phyloP scores from a whole-genome alignment of 2,113 vertebrate species.

The Oxyura jamaicensis region DNA sequence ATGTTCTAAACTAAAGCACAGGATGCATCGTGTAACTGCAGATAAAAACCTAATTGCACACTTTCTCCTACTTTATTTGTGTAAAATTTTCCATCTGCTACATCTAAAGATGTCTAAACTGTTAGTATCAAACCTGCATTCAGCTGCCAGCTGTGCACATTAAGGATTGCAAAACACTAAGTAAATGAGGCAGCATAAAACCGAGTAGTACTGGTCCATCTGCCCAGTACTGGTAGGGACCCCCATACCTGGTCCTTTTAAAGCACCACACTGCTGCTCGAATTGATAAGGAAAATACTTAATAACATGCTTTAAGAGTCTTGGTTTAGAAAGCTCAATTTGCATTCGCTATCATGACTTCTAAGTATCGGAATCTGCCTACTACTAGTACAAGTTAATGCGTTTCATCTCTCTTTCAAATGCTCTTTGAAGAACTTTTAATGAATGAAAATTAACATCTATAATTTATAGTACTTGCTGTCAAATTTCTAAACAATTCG shows the following conservation, averaged over 20 bases:
- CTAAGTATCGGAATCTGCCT: constrained; percentile 70
- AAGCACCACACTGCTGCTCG: constrained; percentile 73
- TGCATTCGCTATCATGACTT: constrained; percentile 79
- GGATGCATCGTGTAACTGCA: constrained; percentile 82
- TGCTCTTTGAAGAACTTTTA: constrained; percentile 76
- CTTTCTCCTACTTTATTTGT: constrained; percentile 91
- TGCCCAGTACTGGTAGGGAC: constrained; percentile 83
- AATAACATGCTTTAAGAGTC: constrained; percentile 73
- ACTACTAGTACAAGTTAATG: constrained; percentile 72
- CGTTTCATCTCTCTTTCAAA: constrained; percentile 74
- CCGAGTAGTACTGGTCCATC: constrained; percentile 85
- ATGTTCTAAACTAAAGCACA: constrained; percentile 80
- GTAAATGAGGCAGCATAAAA: constrained; percentile 88
- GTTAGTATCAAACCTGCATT: constrained; percentile 90
- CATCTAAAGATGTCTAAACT: constrained; percentile 91
- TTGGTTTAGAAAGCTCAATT: constrained; percentile 71
- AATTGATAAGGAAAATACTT: constrained; percentile 73
- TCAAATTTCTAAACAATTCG: constrained; percentile 74
- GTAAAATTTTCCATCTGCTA: constrained; percentile 91
- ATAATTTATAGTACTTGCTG: constrained; percentile 71
- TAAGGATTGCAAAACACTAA: constrained; percentile 88
- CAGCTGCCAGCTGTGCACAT: constrained; percentile 90
- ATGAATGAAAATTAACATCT: constrained; percentile 75
- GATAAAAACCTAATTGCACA: constrained; percentile 89
- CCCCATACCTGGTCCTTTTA: constrained; percentile 82